Evolutionary conservation across 2,113 vertebrate genomes (phyloP).

Genomic region (Neogale vison): DNA sequence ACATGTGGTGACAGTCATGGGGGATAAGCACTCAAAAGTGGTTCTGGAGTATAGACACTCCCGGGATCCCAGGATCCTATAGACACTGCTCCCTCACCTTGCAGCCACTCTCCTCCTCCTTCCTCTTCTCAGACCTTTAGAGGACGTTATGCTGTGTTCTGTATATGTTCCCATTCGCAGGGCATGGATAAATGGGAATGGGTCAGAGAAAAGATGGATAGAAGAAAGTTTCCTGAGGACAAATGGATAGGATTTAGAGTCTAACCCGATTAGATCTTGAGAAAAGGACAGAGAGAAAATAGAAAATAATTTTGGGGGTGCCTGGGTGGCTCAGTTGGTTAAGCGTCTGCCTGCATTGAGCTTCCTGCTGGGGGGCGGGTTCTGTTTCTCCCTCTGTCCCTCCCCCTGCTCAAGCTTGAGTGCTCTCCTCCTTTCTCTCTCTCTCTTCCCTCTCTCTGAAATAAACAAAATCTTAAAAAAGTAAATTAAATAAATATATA

Average conservation of each 20-base stretch:
- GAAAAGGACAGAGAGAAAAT: neutral
- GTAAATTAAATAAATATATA: neutral
- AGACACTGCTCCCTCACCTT: neutral
- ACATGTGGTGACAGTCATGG: neutral
- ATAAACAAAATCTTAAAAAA: neutral
- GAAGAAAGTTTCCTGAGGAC: slow-evolving; percentile 36
- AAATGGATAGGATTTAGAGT: neutral
- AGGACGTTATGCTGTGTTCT: neutral
- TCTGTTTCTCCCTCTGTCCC: neutral
- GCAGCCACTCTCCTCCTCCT: neutral
- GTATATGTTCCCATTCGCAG: neutral
- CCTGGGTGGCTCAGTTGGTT: neutral
- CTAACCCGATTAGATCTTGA: slow-evolving; percentile 22
- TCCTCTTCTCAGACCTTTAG: neutral
- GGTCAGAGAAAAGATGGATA: neutral
- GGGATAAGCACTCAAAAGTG: neutral
- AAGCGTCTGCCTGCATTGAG: neutral
- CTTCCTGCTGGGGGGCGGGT: neutral
- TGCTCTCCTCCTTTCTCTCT: too few species aligned
- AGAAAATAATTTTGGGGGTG: slow-evolving; percentile 35
- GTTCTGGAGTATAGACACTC: neutral
- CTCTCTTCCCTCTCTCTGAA: neutral
- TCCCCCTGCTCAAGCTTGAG: neutral
- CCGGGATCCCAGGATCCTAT: too few species aligned
- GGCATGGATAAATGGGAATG: neutral